A percentile compares a stretch with the other conserved stretches of the same genome.
phyloP scores from a whole-genome alignment of 2,888 invertebrate species.

The Ptychoptera albimana region DNA sequence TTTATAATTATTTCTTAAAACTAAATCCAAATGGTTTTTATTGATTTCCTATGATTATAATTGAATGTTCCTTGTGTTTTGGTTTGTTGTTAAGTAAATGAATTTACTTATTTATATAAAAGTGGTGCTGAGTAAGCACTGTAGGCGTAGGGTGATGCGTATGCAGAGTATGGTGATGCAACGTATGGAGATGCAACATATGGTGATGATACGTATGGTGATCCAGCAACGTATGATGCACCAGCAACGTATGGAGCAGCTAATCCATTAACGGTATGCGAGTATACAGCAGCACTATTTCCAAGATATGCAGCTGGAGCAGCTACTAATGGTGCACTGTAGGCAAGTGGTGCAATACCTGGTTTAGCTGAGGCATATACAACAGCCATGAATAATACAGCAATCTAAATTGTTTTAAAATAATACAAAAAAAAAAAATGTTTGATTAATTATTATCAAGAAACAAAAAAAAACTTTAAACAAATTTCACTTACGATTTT shows the following conservation, averaged over 20 bases:
- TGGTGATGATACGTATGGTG: constrained; percentile 9
- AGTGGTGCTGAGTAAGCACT: constrained; percentile 1
- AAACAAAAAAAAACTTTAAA: too few species aligned
- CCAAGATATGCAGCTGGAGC: constrained; percentile 8
- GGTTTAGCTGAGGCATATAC: constrained; percentile 8
- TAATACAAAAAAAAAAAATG: not conserved
- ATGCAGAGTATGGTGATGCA: constrained; percentile 3
- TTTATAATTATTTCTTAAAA: too few species aligned
- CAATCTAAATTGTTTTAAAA: not conserved
- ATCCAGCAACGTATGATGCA: constrained; percentile 8
- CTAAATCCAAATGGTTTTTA: too few species aligned
- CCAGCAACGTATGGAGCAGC: constrained; percentile 6
- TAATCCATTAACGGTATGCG: constrained; percentile 5
- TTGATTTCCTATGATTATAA: too few species aligned
- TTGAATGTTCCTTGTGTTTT: too few species aligned
- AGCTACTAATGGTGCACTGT: constrained; percentile 7
- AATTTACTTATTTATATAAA: not conserved
- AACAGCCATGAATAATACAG: constrained; percentile 7
- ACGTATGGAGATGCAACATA: constrained; percentile 8
- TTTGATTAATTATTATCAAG: not conserved
- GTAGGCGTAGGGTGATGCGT: constrained; percentile 1
- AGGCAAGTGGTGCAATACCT: constrained; percentile 5
- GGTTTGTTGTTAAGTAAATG: not conserved
- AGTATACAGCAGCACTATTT: constrained; percentile 1
- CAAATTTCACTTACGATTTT: constrained; percentile 3